Base-by-base conservation (phyloP, 2,888 invertebrate species). In the Ctena decussata region DNA sequence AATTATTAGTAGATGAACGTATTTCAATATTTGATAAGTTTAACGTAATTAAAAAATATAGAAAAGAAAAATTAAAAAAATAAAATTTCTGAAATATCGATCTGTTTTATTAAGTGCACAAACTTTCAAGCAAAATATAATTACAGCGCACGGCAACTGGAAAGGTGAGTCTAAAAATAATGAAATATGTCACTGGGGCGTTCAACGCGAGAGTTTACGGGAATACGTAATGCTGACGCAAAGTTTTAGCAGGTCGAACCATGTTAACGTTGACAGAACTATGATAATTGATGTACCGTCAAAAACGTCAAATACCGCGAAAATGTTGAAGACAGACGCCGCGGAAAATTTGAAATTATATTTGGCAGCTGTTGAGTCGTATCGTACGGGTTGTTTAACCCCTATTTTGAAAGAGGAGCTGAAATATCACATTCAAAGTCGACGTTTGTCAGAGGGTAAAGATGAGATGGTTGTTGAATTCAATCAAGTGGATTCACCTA, bases 401-500 rank as follows among this genome's bases (percentile, higher is more conserved):
- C 93, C 85, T 75, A 79, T 93, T 53, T 85, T 93, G 79, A 94
- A 94, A 79, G 92, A 93, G 72, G 93, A 94, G 46, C 84, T 94
- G 8, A 90, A 91, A 74, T 90, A 82, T 81, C 87, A 86, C 77
- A 93, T 93, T 49, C 93, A 93, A 85, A 88, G 89, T 8, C 84
- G 92, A 73, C 82, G 93, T 41, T 84, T 92, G 74, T 88, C 90
- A 0, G 91, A 91, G 49, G 93, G 93, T 18, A 93, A 93, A 81
- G 86, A 88, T 32, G 93, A 92, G 80, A 82, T 93, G 60, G 73
- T 79, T 32, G 81, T 87, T 5, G 79, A 80, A 1, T 77, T 82
- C 6, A 57, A 75, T 21, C 57, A 57, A 24, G 41, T 12, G 21
- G 39, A 71, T 21, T 41, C 53, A 18, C 41, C 35, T 32, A 37